Conservation (phyloP, 1,140 invertebrate species). For the Microplitis mediator region DNA sequence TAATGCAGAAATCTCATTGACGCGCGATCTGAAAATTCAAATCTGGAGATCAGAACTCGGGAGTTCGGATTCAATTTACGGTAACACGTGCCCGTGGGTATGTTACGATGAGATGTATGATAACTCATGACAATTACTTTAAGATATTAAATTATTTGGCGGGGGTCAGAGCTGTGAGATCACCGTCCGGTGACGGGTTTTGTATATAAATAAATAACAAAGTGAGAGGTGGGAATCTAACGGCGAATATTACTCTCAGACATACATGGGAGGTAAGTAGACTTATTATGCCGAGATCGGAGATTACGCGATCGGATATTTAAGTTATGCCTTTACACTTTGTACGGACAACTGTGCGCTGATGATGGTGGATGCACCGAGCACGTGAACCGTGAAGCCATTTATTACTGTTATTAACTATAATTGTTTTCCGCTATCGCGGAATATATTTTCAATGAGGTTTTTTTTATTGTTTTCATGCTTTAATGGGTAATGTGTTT, state of each 20-base stretch:
- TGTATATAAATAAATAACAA: too few relatives aligned
- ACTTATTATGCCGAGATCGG: too few relatives aligned
- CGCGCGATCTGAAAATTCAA: not conserved
- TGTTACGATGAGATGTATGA: constrained; percentile 56
- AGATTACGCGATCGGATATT: too few relatives aligned
- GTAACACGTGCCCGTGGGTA: constrained; percentile 46
- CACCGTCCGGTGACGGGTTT: too few relatives aligned
- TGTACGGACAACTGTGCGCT: too few relatives aligned
- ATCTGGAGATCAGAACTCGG: not conserved
- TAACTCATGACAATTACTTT: constrained; percentile 56
- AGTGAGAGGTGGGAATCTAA: too few relatives aligned
- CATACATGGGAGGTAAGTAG: too few relatives aligned
- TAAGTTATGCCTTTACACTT: too few relatives aligned
- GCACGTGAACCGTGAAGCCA: constrained; percentile 25
- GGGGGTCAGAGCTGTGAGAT: too few relatives aligned
- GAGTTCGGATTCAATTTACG: too few relatives aligned
- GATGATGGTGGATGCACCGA: not conserved
- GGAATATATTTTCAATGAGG: constrained; percentile 5
- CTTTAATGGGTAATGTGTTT: too few relatives aligned
- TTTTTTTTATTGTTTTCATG: not conserved
- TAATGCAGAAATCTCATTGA: not conserved
- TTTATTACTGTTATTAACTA: constrained; percentile 41
- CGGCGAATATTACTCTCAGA: too few relatives aligned
- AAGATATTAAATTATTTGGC: constrained; percentile 36
- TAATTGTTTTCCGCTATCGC: constrained; percentile 42